A percentile compares a stretch with the other conserved stretches of the same genome.
phyloP scores from a whole-genome alignment of 2,888 invertebrate species.

The Clepsis dumicolana region DNA sequence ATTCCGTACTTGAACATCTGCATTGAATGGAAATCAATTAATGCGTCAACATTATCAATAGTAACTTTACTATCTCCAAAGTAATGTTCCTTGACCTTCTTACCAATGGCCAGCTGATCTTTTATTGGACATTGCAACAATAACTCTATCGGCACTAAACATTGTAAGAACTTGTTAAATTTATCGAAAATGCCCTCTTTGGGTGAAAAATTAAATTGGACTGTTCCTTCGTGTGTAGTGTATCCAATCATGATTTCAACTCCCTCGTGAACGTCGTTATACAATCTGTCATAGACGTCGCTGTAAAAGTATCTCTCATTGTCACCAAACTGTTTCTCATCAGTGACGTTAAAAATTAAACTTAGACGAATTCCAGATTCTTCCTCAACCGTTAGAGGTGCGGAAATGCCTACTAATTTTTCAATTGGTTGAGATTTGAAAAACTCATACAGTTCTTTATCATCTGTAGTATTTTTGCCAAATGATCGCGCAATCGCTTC shows the following conservation, averaged over 20 bases:
- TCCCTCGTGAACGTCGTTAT: slow-evolving; percentile 67
- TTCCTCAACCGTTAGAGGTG: slow-evolving; percentile 37
- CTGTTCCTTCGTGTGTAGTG: slow-evolving; percentile 59
- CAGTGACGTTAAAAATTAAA: slow-evolving; percentile 24
- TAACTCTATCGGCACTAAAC: slow-evolving; percentile 39
- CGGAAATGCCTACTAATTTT: slow-evolving; percentile 26
- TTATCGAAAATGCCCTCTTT: slow-evolving; percentile 30
- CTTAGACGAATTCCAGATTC: slow-evolving; percentile 1
- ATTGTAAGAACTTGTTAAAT: slow-evolving; percentile 40
- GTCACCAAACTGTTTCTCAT: slow-evolving; percentile 42
- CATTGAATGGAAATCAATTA: slow-evolving; percentile 32
- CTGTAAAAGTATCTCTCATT: slow-evolving; percentile 45
- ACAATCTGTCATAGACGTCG: slow-evolving; percentile 56
- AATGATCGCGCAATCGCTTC: slow-evolving; percentile 36
- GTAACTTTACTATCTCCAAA: slow-evolving; percentile 37
- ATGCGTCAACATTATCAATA: slow-evolving; percentile 21
- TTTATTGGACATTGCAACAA: slow-evolving; percentile 25
- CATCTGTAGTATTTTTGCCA: slow-evolving; percentile 35
- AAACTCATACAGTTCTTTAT: slow-evolving; percentile 44
- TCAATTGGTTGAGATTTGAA: slow-evolving; percentile 41
- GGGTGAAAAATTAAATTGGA: slow-evolving; percentile 6
- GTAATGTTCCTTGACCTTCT: slow-evolving; percentile 44
- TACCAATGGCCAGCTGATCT: slow-evolving; percentile 42
- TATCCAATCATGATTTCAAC: slow-evolving; percentile 89
- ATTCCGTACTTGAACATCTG: slow-evolving; percentile 33